Evolutionary conservation across 1,140 invertebrate species (phyloP).

Genomic region (roundworm (Caenorhabditis elegans)): WBcel235 BX284606.5:5249001-5249500

Average conservation of each 20-base stretch:
- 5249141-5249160: not conserved
- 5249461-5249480: constrained; percentile 9
- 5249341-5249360: constrained; percentile 18
- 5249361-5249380: not conserved
- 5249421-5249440: constrained; percentile 25
- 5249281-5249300: not conserved
- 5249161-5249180: not conserved
- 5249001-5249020: no score
- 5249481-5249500: not conserved
- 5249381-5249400: constrained; percentile 28
- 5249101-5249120: constrained; percentile 4
- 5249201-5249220: constrained; percentile 4
- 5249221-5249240: constrained; percentile 20
- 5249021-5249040: no score
- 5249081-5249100: not conserved
- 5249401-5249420: constrained; percentile 14
- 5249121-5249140: constrained; percentile 15
- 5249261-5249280: not conserved
- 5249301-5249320: constrained; percentile 13
- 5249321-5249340: constrained; percentile 22
- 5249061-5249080: not conserved
- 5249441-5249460: constrained; percentile 30
- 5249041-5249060: not conserved
- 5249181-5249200: constrained; percentile 22
- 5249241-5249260: not conserved